Evolutionary conservation across 2,113 vertebrate species (phyloP).

Genomic region (Calyptommatus sinebrachiatus): DNA sequence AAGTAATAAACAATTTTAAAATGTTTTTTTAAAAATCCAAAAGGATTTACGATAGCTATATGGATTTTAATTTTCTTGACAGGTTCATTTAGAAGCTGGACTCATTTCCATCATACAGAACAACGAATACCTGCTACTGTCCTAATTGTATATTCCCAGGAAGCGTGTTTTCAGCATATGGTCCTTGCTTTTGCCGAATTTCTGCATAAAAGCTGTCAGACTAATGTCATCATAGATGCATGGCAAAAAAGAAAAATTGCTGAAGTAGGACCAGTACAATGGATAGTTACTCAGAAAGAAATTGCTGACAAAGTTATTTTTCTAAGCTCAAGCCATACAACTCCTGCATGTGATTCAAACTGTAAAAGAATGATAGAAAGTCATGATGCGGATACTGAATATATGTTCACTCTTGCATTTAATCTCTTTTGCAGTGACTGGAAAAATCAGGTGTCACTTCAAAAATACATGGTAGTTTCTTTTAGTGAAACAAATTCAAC

Average conservation of each 20-base stretch:
- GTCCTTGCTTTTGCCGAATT: constrained; percentile 76
- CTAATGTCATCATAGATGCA: constrained; percentile 73
- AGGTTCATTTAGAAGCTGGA: constrained; percentile 27
- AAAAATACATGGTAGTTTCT: constrained; percentile 75
- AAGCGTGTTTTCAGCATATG: constrained; percentile 66
- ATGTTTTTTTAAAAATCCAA: not conserved
- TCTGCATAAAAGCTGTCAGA: constrained; percentile 67
- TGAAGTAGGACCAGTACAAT: constrained; percentile 75
- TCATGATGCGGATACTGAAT: constrained; percentile 58
- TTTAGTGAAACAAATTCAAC: constrained; percentile 51
- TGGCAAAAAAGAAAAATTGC: constrained; percentile 80
- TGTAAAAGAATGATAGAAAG: constrained; percentile 27
- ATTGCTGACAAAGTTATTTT: constrained; percentile 74
- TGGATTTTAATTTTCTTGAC: not conserved
- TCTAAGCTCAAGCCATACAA: constrained; percentile 50
- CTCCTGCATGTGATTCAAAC: not conserved
- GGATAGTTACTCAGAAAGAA: constrained; percentile 73
- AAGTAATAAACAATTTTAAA: not conserved
- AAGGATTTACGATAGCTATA: constrained; percentile 7
- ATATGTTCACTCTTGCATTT: constrained; percentile 75
- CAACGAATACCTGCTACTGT: constrained; percentile 50
- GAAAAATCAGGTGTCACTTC: constrained; percentile 50
- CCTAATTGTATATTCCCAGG: constrained; percentile 77
- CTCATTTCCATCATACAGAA: not conserved
- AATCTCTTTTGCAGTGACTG: constrained; percentile 75